A percentile compares a stretch with the other conserved stretches of the same genome.
These are phyloP conservation scores for Cantharis flavilabris DNA, from an alignment of 2,888 invertebrate species.

Conservation along the genomic window DNA sequence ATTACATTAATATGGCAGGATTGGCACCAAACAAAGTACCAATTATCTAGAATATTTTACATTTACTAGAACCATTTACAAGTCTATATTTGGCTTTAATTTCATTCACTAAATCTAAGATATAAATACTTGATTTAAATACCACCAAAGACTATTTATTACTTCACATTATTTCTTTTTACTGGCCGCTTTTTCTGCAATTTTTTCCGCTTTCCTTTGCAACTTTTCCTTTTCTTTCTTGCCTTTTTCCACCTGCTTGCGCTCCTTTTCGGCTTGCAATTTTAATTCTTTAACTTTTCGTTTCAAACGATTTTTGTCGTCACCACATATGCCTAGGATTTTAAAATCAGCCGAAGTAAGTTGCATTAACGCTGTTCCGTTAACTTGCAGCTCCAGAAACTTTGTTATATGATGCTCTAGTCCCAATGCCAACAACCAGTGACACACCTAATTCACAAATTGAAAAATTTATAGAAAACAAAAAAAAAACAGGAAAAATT, in stretches of 20 bases:
- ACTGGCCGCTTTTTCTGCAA: constrained; percentile 55
- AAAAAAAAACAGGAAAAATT: not conserved
- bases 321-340: constrained; percentile 75
- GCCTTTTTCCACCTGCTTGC: constrained; percentile 82
- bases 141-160: constrained; percentile 18
- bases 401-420: constrained; percentile 86
- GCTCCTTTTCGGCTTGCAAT: constrained; percentile 71
- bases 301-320: constrained; percentile 83
- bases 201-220: constrained; percentile 77
- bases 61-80: constrained; percentile 26
- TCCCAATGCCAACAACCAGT: constrained; percentile 84
- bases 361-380: constrained; percentile 83
- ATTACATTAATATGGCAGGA: constrained; percentile 42
- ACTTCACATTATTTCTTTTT: constrained; percentile 65
- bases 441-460: constrained; percentile 72
- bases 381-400: constrained; percentile 86
- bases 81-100: constrained; percentile 28
- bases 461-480: not conserved
- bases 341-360: constrained; percentile 93
- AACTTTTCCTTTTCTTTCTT: constrained; percentile 82
- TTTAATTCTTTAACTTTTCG: constrained; percentile 84
- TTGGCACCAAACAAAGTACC: constrained; percentile 33
- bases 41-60: constrained; percentile 28
- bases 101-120: constrained; percentile 6
- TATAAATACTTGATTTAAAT: constrained; percentile 20